Evolutionary conservation across 2,888 invertebrate genomes (phyloP), one percentile per base, ranked within the genome.

Genomic region (Crossocerus cetratus): DNA sequence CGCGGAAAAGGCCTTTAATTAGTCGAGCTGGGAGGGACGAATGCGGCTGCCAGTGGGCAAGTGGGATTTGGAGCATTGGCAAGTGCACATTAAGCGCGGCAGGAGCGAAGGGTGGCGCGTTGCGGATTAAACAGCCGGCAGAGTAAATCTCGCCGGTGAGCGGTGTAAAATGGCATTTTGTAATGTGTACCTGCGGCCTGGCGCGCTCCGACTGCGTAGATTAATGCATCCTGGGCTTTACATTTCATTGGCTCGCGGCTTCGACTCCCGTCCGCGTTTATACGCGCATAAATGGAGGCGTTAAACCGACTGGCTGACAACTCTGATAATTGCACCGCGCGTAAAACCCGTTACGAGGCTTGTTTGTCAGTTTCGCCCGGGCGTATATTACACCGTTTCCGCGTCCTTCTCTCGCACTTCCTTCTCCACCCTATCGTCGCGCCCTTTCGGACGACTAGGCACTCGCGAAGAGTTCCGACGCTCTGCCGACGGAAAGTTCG

Each of bases 291-390:
- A 87, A 86, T 82, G 81, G 82, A 87, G 85, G 88, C 82, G 86
- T 84, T 86, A 86, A 88, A 87, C 84, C 86, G 86, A 86, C 85
- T 86, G 85, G 69, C 86, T 86, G 87, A 88, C 87, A 88, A 86
- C 85, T 87, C 85, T 80, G 88, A 86, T 89, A 88, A 89, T 89
- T 88, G 87, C 86, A 82, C 80, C 76, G 83, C 84, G 80, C 82
- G 86, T 87, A 86, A 87, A 87, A 87, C 80, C 85, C 80, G 86
- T 86, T 85, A 84, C 85, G 82, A 84, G 80, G 73, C 83, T 86
- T 84, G 84, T 87, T 86, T 84, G 83, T 84, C 81, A 80, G 82
- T 86, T 83, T 83, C 82, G 79, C 78, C 71, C 49, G 49, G 74
- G 73, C 80, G 81, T 84, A 78, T 83, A 84, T 85, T 83, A 84